These are phyloP conservation scores for Proisotoma minuta DNA, from an alignment of 2,888 invertebrate species.

Conservation along the genomic window DNA sequence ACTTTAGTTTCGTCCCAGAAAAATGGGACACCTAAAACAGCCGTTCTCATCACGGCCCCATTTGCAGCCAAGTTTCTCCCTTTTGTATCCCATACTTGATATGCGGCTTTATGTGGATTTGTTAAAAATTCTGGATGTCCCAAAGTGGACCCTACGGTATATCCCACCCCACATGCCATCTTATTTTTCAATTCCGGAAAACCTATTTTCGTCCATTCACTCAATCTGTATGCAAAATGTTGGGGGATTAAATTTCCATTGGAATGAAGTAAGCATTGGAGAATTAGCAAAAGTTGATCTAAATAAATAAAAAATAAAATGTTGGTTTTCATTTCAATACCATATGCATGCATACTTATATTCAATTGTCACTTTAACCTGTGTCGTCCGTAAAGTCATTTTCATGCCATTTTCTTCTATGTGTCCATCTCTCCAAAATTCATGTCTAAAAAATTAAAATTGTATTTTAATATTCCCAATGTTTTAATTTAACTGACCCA, in stretches of 20 bases:
- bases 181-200: constrained; percentile 33
- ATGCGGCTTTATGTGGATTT: constrained; percentile 28
- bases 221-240: constrained; percentile 30
- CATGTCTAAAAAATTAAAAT: constrained; percentile 17
- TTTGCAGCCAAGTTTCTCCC: constrained; percentile 33
- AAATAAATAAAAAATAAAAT: neutral
- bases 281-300: constrained; percentile 34
- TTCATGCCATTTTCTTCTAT: constrained; percentile 25
- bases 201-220: constrained; percentile 32
- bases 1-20: constrained; percentile 36
- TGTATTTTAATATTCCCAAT: neutral
- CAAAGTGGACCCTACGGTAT: constrained; percentile 32
- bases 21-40: constrained; percentile 26
- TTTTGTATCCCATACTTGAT: constrained; percentile 27
- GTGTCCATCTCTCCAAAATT: constrained; percentile 27
- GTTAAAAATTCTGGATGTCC: constrained; percentile 22
- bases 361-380: constrained; percentile 11
- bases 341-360: neutral
- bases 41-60: constrained; percentile 39
- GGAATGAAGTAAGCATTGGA: constrained; percentile 28
- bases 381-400: constrained; percentile 39
- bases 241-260: constrained; percentile 22
- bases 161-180: constrained; percentile 31
- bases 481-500: constrained; percentile 17
- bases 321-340: neutral